Percentiles rank a stretch among this genome's conserved stretches.
phyloP scores from a whole-genome alignment of 2,888 invertebrate species.

The Pachymerium ferrugineum region DNA sequence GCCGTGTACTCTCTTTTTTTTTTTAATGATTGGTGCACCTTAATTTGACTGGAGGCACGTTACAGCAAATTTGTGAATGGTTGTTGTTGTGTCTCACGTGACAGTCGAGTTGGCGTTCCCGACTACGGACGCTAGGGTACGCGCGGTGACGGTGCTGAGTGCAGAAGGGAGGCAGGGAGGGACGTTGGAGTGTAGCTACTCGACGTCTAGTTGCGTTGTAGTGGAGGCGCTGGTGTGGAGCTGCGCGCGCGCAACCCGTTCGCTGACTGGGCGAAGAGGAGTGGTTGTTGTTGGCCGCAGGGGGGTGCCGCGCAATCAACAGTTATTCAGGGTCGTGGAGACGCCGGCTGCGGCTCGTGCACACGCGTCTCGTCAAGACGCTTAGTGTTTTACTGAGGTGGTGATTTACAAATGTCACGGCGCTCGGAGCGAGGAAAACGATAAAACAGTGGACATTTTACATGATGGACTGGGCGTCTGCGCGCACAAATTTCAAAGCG shows the following conservation, averaged over 20 bases:
- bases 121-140: constrained; percentile 17
- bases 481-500: neutral
- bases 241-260: constrained; percentile 1
- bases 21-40: constrained; percentile 17
- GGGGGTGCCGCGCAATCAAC: constrained; percentile 24
- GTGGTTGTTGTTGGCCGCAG: constrained; percentile 28
- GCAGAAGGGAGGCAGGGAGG: neutral
- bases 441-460: constrained; percentile 6
- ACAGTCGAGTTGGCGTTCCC: constrained; percentile 14
- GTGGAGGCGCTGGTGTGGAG: constrained; percentile 26
- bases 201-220: neutral
- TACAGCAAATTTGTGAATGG: constrained; percentile 13
- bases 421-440: neutral
- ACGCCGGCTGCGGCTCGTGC: constrained; percentile 19
- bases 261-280: constrained; percentile 25
- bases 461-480: constrained; percentile 12
- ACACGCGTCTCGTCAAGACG: constrained; percentile 22
- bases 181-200: neutral
- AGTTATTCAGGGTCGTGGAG: constrained; percentile 25
- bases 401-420: constrained; percentile 16
- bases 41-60: constrained; percentile 15
- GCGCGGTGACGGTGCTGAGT: constrained; percentile 9
- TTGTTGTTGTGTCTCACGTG: constrained; percentile 3
- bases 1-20: neutral
- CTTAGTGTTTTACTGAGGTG: neutral